These are phyloP conservation scores for Diplosoma virens DNA, from an alignment of 23 tunicate genomes.

Conservation along the genomic window DNA sequence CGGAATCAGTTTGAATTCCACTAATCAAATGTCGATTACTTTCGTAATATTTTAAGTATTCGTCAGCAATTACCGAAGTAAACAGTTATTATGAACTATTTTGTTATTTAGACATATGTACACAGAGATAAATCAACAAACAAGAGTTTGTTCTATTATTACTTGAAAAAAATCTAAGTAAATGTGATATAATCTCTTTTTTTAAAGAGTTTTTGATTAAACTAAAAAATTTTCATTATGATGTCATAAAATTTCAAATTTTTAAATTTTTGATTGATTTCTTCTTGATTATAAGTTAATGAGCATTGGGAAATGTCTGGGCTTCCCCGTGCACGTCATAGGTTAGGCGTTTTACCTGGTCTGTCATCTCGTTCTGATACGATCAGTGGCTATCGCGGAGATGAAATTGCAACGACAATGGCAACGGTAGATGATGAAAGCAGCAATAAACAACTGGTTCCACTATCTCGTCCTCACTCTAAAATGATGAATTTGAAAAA, in stretches of 20 bases:
- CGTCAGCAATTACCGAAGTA: too few relatives aligned
- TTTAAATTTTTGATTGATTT: background rate
- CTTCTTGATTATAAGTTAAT: background rate
- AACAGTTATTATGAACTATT: too few relatives aligned
- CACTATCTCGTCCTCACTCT: constrained; percentile 39
- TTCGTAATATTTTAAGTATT: too few relatives aligned
- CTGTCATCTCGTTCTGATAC: constrained; percentile 49
- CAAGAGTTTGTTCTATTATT: too few relatives aligned
- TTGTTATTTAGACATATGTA: too few relatives aligned
- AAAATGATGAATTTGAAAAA: background rate
- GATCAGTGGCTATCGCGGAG: background rate
- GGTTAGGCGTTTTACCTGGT: constrained; percentile 81
- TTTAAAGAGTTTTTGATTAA: too few relatives aligned
- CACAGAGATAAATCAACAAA: too few relatives aligned
- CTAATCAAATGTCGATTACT: too few relatives aligned
- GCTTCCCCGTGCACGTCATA: constrained; percentile 48
- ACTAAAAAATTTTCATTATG: background rate
- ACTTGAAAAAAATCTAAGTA: too few relatives aligned
- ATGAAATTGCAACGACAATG: constrained; percentile 41
- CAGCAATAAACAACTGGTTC: constrained; percentile 69
- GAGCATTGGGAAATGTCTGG: constrained; percentile 42
- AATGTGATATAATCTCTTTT: too few relatives aligned
- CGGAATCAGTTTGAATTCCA: too few relatives aligned
- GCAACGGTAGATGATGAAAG: constrained; percentile 47
- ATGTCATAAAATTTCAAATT: background rate